Percentiles rank a stretch among this genome's conserved stretches.
Conservation (phyloP, 2,113 vertebrate species). For the Oncorhynchus keta region DNA sequence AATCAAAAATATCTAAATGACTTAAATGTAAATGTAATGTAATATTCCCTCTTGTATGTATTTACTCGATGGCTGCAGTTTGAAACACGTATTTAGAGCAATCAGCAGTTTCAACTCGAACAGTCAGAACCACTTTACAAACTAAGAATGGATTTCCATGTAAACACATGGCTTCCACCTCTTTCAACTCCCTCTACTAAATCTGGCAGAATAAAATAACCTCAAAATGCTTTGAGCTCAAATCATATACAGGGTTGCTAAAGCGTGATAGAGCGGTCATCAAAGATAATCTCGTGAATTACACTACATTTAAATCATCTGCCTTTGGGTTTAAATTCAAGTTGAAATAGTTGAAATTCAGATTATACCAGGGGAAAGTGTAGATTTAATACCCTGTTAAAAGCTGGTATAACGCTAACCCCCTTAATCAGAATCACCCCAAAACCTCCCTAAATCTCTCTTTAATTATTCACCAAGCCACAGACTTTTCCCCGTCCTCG, state of each 20-base stretch:
- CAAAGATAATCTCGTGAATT: too few species aligned
- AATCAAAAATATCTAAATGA: conserved; percentile 28
- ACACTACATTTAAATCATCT: too few species aligned
- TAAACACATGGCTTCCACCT: too few species aligned
- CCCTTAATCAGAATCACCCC: neutral
- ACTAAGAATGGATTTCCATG: too few species aligned
- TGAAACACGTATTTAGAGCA: neutral
- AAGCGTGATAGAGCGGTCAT: too few species aligned
- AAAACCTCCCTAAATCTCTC: conserved; percentile 8
- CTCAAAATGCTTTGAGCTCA: too few species aligned
- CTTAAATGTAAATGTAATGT: too few species aligned
- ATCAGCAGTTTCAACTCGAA: neutral
- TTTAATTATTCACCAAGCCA: conserved; percentile 48
- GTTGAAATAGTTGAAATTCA: too few species aligned
- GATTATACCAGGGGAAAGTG: conserved; percentile 13
- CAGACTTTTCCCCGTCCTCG: conserved; percentile 41
- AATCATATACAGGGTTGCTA: too few species aligned
- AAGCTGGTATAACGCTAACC: neutral
- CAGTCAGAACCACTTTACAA: conserved; percentile 9
- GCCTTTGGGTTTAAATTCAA: too few species aligned
- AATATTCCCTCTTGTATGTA: neutral
- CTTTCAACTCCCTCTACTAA: too few species aligned
- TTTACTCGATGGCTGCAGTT: neutral
- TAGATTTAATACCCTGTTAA: conserved; percentile 26
- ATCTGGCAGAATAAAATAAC: too few species aligned